A percentile compares a stretch with the other conserved stretches of the same genome.
Evolutionary conservation across 2,113 vertebrate genomes (phyloP).

Genomic region (Vombatus ursinus): DNA sequence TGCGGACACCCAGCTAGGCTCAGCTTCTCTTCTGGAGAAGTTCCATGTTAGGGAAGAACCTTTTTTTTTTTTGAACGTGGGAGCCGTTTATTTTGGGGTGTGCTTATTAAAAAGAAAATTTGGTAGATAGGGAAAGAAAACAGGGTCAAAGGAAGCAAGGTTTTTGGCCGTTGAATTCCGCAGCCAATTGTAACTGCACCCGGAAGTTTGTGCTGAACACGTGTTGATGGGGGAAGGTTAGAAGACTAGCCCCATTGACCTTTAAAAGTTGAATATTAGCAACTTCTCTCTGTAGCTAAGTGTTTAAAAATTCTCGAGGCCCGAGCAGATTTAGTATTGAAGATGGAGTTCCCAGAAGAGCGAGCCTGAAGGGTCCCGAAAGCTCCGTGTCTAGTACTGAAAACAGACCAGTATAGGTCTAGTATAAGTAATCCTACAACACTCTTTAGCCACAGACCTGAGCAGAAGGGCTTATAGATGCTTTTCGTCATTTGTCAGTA

Average conservation of each 20-base stretch:
- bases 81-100: constrained; percentile 66
- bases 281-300: background rate
- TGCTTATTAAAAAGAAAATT: constrained; percentile 19
- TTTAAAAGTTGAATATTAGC: constrained; percentile 53
- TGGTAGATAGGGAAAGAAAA: constrained; percentile 36
- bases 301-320: background rate
- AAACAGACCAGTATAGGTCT: background rate
- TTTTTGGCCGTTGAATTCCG: constrained; percentile 74
- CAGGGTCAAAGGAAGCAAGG: constrained; percentile 49
- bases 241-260: constrained; percentile 60
- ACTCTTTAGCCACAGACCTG: no score
- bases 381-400: constrained; percentile 50
- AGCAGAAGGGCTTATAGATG: background rate
- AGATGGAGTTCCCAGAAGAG: background rate
- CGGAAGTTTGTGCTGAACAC: constrained; percentile 90
- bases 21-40: background rate
- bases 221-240: constrained; percentile 80
- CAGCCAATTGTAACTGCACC: constrained; percentile 83
- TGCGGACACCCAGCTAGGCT: constrained; percentile 58
- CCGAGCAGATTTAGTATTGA: background rate
- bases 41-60: constrained; percentile 9
- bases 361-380: background rate
- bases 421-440: background rate
- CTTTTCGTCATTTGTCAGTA: background rate
- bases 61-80: constrained; percentile 16